Percentiles rank a stretch among this genome's conserved stretches.
Evolutionary conservation across 1,140 invertebrate species (phyloP).

Genomic region (Aricia agestis): DNA sequence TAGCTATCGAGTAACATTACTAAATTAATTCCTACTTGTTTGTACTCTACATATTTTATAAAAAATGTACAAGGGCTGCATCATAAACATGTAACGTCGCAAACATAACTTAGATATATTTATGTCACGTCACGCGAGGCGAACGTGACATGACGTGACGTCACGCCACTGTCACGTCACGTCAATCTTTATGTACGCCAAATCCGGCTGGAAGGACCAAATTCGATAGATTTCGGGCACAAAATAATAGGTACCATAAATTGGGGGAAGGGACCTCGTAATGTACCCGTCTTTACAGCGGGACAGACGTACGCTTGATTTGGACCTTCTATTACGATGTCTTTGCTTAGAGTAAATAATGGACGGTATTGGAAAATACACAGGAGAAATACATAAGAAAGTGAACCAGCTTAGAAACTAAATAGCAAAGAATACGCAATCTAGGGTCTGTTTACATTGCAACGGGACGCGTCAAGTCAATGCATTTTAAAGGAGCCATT

Average conservation of each 20-base stretch:
- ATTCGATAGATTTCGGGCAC: neutral
- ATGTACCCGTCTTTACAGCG: neutral
- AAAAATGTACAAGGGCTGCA: too few species aligned
- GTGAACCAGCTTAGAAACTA: too few species aligned
- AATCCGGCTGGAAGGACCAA: conserved; percentile 1
- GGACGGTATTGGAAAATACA: neutral
- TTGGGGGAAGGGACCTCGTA: neutral
- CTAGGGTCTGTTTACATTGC: too few species aligned
- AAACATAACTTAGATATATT: neutral
- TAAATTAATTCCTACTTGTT: too few species aligned
- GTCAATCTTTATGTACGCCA: neutral
- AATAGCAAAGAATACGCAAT: too few species aligned
- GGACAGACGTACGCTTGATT: neutral
- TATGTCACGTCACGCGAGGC: conserved; percentile 13
- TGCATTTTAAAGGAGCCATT: too few species aligned
- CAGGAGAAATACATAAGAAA: neutral
- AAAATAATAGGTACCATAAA: neutral
- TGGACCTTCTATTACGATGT: neutral
- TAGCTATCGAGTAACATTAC: too few species aligned
- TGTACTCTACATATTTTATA: too few species aligned
- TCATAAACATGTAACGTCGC: neutral
- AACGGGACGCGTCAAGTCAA: too few species aligned
- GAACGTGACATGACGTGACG: neutral
- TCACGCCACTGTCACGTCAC: conserved; percentile 17
- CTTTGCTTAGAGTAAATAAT: neutral